phyloP scores from a whole-genome alignment of 2,888 invertebrate species.

The Anoplius nigerrimus region DNA sequence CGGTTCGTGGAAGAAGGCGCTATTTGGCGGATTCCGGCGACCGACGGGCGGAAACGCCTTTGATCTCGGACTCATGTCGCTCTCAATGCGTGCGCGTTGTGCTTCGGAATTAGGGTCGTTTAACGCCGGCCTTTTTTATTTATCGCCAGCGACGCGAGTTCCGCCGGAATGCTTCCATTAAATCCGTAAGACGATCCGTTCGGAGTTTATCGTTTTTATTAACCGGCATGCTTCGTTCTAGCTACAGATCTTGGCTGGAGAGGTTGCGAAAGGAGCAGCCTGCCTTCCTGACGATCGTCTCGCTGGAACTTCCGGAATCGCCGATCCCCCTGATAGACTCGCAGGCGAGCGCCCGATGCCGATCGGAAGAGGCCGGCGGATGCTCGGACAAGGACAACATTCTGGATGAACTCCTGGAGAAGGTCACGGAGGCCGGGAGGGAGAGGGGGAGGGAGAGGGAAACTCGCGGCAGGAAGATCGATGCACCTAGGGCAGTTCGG shows the following conservation, averaged over 20 bases:
- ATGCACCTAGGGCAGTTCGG: slow-evolving; percentile 39
- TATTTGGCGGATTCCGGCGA: too few relatives aligned
- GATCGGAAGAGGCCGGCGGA: slow-evolving; percentile 39
- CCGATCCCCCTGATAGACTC: slow-evolving; percentile 69
- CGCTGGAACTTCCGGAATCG: slow-evolving; percentile 68
- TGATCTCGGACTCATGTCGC: too few relatives aligned
- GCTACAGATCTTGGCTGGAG: slow-evolving; percentile 68
- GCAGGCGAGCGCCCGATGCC: slow-evolving; percentile 59
- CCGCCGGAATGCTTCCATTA: too few relatives aligned
- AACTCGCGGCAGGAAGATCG: slow-evolving; percentile 28
- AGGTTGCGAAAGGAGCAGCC: slow-evolving; percentile 63
- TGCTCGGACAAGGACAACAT: slow-evolving; percentile 55
- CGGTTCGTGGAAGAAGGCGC: too few relatives aligned
- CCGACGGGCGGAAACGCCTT: too few relatives aligned
- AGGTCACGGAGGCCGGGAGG: slow-evolving; percentile 49
- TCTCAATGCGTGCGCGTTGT: too few relatives aligned
- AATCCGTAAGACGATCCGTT: too few relatives aligned
- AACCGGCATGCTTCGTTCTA: slow-evolving; percentile 15
- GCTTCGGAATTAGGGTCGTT: too few relatives aligned
- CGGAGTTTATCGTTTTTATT: too few relatives aligned
- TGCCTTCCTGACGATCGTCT: slow-evolving; percentile 68
- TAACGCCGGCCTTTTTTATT: background rate
- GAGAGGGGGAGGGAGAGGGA: slow-evolving; percentile 39
- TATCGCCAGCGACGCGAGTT: too few relatives aligned
- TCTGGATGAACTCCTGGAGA: slow-evolving; percentile 60